A percentile compares a stretch with the other conserved stretches of the same genome.
Conservation (phyloP, 2,888 invertebrate species). For the Anthophora plumipes region DNA sequence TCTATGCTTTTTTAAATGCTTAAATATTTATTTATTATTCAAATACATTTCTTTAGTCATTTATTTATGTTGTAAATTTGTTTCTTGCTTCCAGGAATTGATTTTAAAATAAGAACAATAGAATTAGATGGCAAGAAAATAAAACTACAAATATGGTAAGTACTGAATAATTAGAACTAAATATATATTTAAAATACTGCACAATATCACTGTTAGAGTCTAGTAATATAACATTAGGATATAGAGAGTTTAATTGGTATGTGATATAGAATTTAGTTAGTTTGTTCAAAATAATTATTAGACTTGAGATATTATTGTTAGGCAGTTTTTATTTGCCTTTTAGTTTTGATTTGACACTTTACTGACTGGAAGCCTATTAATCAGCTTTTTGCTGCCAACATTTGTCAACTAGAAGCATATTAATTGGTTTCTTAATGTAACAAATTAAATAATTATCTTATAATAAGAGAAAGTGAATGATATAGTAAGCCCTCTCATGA, state of each 20-base stretch:
- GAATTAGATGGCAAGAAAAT: conserved; percentile 99
- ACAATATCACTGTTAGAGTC: not conserved
- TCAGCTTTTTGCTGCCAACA: too few relatives aligned
- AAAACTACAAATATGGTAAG: conserved; percentile 99
- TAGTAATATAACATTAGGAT: not conserved
- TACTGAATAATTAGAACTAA: conserved; percentile 52
- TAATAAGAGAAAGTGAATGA: too few relatives aligned
- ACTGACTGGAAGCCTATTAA: too few relatives aligned
- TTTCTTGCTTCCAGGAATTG: conserved; percentile 85
- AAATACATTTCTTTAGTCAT: not conserved
- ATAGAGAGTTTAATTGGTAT: not conserved
- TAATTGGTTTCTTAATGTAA: too few relatives aligned
- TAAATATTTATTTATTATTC: not conserved
- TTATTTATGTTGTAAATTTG: conserved; percentile 7
- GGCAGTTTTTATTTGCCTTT: not conserved
- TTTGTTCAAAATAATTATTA: not conserved
- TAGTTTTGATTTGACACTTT: too few relatives aligned
- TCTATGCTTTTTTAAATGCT: not conserved
- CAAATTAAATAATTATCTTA: too few relatives aligned
- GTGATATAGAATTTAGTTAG: not conserved
- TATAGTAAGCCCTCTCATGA: too few relatives aligned
- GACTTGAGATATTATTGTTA: not conserved
- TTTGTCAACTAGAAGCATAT: too few relatives aligned
- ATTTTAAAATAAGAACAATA: conserved; percentile 99
- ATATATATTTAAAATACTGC: not conserved